Evolutionary conservation across 1,140 invertebrate species (phyloP).

Genomic region (Leptoteleia sp.): DNA sequence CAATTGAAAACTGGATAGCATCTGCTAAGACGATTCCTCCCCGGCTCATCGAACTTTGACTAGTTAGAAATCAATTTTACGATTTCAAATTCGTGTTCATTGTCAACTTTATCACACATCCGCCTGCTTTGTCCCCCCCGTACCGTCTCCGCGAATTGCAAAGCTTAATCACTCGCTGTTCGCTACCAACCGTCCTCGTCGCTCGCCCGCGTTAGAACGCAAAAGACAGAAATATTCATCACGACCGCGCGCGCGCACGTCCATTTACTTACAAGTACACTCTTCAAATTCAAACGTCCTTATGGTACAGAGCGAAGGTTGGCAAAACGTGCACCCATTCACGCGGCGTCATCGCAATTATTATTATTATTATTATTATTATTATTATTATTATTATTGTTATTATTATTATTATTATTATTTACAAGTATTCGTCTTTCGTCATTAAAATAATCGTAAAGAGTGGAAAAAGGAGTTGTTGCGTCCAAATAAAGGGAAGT

Average conservation of each 20-base stretch:
- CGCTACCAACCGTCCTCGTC: no score
- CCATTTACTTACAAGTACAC: slow-evolving; percentile 31
- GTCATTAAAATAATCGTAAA: slow-evolving; percentile 10
- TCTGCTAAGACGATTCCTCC: slow-evolving; percentile 40
- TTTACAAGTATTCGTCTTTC: slow-evolving; percentile 33
- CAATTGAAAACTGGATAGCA: slow-evolving; percentile 48
- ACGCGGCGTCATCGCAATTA: slow-evolving; percentile 10
- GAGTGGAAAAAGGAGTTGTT: not conserved
- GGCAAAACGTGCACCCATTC: slow-evolving; percentile 42
- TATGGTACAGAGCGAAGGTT: slow-evolving; percentile 25
- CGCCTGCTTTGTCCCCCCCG: not conserved
- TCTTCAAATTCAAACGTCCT: slow-evolving; percentile 19
- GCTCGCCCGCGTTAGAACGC: slow-evolving; percentile 5
- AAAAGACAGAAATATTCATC: slow-evolving; percentile 46
- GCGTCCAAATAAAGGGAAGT: not conserved
- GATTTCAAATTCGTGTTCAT: slow-evolving; percentile 61
- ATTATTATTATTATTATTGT: slow-evolving; percentile 28
- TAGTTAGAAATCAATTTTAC: slow-evolving; percentile 59
- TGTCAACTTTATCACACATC: slow-evolving; percentile 33
- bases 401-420: slow-evolving; percentile 29
- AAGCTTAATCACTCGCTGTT: slow-evolving; percentile 24
- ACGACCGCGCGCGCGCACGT: slow-evolving; percentile 5
- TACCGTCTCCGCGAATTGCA: slow-evolving; percentile 7
- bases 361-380: slow-evolving; percentile 21
- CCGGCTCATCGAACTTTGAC: slow-evolving; percentile 58